phyloP scores from a whole-genome alignment of 2,113 vertebrate species.

The Triplophysa dalaica region DNA sequence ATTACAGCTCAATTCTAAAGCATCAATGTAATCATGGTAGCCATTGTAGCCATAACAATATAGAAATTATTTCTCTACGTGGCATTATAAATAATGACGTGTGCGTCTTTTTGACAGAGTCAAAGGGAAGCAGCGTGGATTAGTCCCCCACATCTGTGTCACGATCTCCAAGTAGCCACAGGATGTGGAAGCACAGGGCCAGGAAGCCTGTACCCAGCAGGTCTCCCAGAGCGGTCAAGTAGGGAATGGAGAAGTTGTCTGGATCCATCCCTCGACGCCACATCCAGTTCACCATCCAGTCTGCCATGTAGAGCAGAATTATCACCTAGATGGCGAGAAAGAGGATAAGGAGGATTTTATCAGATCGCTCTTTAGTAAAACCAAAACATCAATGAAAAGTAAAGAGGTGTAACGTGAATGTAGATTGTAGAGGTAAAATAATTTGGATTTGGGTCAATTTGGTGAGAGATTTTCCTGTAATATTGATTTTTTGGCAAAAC shows the following conservation, averaged over 20 bases:
- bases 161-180: constrained; percentile 96
- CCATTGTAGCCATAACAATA: constrained; percentile 51
- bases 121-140: constrained; percentile 32
- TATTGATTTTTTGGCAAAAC: too few species aligned
- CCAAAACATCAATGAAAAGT: too few species aligned
- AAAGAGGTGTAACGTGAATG: too few species aligned
- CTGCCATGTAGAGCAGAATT: constrained; percentile 94
- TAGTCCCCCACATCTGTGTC: constrained; percentile 89
- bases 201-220: constrained; percentile 95
- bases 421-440: too few species aligned
- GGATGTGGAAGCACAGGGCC: constrained; percentile 94
- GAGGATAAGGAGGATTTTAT: neutral
- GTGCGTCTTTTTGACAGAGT: constrained; percentile 37
- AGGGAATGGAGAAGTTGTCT: constrained; percentile 99
- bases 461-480: too few species aligned
- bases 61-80: constrained; percentile 43
- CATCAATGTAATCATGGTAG: constrained; percentile 54
- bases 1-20: constrained; percentile 59
- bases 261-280: constrained; percentile 95
- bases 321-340: constrained; percentile 79
- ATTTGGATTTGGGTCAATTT: neutral
- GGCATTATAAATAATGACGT: constrained; percentile 55
- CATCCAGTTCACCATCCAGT: constrained; percentile 99
- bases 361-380: too few species aligned
- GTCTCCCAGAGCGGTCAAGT: constrained; percentile 95